phyloP scores from a whole-genome alignment of 2,888 invertebrate species.

The Cheilosia soror region DNA sequence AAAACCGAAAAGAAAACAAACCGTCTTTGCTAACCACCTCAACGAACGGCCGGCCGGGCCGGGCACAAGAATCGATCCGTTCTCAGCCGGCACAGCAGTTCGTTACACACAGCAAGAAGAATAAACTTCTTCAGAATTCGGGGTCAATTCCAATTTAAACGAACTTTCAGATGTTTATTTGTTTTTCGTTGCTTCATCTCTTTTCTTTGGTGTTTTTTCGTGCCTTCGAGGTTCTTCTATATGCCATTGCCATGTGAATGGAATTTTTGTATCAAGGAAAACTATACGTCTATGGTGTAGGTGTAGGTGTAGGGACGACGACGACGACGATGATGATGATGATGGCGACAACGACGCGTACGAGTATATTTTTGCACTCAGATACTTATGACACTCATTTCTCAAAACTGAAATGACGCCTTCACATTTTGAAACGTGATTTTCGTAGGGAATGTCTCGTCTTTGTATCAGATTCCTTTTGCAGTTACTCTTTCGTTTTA shows the following conservation, averaged over 20 bases:
- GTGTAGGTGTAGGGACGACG: neutral
- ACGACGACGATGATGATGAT: too few species aligned
- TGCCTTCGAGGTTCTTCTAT: neutral
- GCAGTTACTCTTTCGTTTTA: conserved; percentile 36
- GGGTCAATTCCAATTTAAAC: conserved; percentile 62
- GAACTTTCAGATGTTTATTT: conserved; percentile 61
- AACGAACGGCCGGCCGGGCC: conserved; percentile 10
- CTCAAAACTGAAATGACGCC: conserved; percentile 54
- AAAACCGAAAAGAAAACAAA: neutral
- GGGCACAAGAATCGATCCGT: conserved; percentile 29
- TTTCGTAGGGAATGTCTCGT: conserved; percentile 30
- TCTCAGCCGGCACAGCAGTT: conserved; percentile 32
- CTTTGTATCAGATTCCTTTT: conserved; percentile 1
- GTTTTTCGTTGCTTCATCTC: conserved; percentile 26
- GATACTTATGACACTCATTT: conserved; percentile 53
- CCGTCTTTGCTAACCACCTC: conserved; percentile 7
- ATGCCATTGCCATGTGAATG: neutral
- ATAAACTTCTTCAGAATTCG: conserved; percentile 46
- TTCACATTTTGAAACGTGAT: conserved; percentile 68
- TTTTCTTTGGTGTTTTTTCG: neutral
- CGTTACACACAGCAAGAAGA: neutral
- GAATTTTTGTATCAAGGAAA: conserved; percentile 4
- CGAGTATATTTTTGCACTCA: conserved; percentile 28
- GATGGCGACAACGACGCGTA: neutral
- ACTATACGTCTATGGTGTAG: neutral